These are phyloP conservation scores for Trissoscelio sp. DNA, from an alignment of 2,888 invertebrate genomes.

Conservation along the genomic window DNA sequence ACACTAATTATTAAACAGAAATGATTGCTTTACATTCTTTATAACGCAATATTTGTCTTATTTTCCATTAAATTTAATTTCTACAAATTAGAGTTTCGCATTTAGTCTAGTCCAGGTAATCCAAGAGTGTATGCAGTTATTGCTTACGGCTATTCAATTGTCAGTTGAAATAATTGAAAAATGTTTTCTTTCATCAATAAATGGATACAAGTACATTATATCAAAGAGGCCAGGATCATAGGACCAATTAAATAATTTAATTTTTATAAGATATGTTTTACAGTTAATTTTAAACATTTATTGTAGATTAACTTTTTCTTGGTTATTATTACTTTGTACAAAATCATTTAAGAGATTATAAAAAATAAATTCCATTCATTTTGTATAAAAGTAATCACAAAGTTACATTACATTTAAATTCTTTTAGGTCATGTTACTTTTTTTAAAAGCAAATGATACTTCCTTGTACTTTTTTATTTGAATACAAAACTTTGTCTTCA, in stretches of 20 bases:
- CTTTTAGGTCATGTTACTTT: background rate
- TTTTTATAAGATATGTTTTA: constrained; percentile 16
- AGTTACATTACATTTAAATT: constrained; percentile 6
- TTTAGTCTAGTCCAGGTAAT: too few relatives aligned
- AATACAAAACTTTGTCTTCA: too few relatives aligned
- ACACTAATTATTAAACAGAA: too few relatives aligned
- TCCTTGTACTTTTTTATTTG: background rate
- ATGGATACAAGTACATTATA: constrained; percentile 20
- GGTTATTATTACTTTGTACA: constrained; percentile 13
- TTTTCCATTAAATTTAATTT: too few relatives aligned
- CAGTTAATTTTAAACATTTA: background rate
- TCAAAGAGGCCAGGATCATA: constrained; percentile 4
- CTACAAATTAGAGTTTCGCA: too few relatives aligned
- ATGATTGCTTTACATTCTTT: too few relatives aligned
- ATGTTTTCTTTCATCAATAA: constrained; percentile 39
- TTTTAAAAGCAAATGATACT: constrained; percentile 4
- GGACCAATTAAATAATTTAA: background rate
- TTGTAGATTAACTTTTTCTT: background rate
- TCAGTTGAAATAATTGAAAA: constrained; percentile 46
- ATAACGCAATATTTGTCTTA: too few relatives aligned
- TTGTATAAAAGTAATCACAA: constrained; percentile 27
- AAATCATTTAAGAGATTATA: constrained; percentile 11
- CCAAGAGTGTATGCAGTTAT: too few relatives aligned
- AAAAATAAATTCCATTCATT: constrained; percentile 21
- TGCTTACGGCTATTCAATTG: too few relatives aligned